phyloP scores from a whole-genome alignment of 2,113 vertebrate genomes.

The Siniperca knerii region DNA sequence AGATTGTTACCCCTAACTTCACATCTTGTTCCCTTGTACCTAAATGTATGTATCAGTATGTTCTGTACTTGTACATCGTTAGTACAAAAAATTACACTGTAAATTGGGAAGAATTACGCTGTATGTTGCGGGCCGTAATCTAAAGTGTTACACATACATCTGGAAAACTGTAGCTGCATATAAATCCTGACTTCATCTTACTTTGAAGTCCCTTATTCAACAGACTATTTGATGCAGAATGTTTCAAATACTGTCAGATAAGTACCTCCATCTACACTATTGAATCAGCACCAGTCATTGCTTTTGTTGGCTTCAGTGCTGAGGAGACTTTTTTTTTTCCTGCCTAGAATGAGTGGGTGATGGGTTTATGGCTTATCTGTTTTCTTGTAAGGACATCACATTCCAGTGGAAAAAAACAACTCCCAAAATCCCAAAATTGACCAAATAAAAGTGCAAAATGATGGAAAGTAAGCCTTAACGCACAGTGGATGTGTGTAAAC shows the following conservation, averaged over 20 bases:
- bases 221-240: not conserved
- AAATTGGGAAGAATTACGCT: not conserved
- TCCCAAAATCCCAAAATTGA: not conserved
- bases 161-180: not conserved
- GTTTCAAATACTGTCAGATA: not conserved
- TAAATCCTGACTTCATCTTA: not conserved
- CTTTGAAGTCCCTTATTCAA: not conserved
- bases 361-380: constrained; percentile 57
- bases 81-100: not conserved
- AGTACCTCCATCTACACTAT: not conserved
- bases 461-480: not conserved
- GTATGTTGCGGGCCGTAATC: not conserved
- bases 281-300: constrained; percentile 42
- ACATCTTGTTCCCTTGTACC: not conserved
- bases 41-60: not conserved
- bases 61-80: not conserved
- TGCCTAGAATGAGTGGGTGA: constrained; percentile 47
- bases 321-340: constrained; percentile 50
- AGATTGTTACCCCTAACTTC: not conserved
- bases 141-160: not conserved
- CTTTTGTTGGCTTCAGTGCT: constrained; percentile 56
- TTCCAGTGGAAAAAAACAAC: constrained; percentile 52
- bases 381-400: constrained; percentile 42
- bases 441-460: not conserved
- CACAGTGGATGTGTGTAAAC: not conserved